Evolutionary conservation across 2,797 vertebrate species (phyloP).

Genomic region (Gymnopithys bicolor): DNA sequence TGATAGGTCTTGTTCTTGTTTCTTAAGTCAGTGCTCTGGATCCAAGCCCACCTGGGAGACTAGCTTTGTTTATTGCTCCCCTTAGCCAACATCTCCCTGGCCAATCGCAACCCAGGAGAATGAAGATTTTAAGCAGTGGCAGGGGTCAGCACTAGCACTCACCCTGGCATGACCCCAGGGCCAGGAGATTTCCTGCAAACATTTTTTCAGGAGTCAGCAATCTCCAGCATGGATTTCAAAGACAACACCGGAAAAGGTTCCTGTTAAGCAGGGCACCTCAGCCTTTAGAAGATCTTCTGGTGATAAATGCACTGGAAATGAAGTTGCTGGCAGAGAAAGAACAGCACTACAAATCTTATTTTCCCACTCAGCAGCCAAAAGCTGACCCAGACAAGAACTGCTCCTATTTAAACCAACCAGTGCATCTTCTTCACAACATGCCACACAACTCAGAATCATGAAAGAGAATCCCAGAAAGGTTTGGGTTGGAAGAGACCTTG

Average conservation of each 20-base stretch:
- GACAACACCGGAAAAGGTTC: background rate
- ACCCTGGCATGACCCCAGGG: background rate
- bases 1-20: background rate
- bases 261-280: rapidly evolving
- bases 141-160: background rate
- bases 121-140: background rate
- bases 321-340: background rate
- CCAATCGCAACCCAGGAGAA: background rate
- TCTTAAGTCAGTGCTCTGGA: background rate
- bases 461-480: no score
- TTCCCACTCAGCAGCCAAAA: background rate
- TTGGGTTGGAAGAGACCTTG: background rate
- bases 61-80: background rate
- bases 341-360: background rate
- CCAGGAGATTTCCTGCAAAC: background rate
- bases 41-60: background rate
- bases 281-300: background rate
- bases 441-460: rapidly evolving
- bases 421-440: rapidly evolving
- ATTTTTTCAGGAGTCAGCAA: background rate
- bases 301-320: background rate
- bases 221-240: background rate
- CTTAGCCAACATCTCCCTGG: background rate
- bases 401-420: background rate
- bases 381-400: rapidly evolving